Percentiles rank a stretch among this genome's conserved stretches.
phyloP scores from a whole-genome alignment of 2,113 vertebrate species.

The Zapus hudsonius region DNA sequence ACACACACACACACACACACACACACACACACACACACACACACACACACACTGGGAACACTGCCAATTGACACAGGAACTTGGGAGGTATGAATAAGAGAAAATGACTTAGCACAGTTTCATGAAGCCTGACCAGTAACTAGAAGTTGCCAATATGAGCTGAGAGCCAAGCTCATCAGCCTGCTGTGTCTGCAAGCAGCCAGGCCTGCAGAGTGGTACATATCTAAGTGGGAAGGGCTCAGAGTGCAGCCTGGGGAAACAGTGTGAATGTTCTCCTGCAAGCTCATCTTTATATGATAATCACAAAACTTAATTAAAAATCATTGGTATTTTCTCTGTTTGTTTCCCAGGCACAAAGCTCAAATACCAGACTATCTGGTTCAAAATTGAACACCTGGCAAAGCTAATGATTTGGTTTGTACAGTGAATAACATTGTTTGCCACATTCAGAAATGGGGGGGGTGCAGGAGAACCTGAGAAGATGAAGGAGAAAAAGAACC shows the following conservation, averaged over 20 bases:
- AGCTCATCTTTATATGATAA: conserved; percentile 71
- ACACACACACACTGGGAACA: not conserved
- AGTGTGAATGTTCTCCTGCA: conserved; percentile 33
- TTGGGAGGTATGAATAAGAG: conserved; percentile 43
- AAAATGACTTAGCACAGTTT: conserved; percentile 24
- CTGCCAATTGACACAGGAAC: conserved; percentile 22
- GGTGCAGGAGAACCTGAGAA: not conserved
- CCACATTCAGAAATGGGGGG: conserved; percentile 48
- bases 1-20: no score
- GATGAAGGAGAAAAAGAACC: not conserved
- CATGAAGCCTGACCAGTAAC: not conserved
- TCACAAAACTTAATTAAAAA: conserved; percentile 77
- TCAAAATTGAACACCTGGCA: conserved; percentile 77
- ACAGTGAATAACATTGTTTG: conserved; percentile 65
- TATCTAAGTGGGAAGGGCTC: conserved; percentile 15
- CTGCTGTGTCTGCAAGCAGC: not conserved
- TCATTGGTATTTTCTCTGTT: conserved; percentile 75
- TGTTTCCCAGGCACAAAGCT: conserved; percentile 69
- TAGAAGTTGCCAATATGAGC: not conserved
- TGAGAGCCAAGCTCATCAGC: conserved; percentile 53
- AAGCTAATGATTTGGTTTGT: conserved; percentile 70
- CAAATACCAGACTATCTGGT: conserved; percentile 75
- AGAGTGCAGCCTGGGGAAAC: conserved; percentile 2
- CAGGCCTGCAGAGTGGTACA: not conserved
- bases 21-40: no score